Base-by-base conservation (phyloP, 2,797 vertebrate genomes). In the Acridotheres tristis region DNA sequence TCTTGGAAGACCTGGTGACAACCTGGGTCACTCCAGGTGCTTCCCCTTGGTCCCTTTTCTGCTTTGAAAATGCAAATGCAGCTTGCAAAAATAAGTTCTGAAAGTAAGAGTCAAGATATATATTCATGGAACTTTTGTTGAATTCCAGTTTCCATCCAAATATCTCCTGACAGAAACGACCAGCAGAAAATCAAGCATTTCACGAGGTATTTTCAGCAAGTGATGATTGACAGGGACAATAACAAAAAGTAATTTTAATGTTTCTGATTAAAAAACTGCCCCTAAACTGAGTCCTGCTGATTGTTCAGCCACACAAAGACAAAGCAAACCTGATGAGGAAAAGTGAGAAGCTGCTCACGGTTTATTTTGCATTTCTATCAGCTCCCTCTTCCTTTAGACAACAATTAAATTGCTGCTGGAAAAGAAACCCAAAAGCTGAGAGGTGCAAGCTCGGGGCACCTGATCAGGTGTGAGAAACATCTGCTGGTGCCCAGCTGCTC, bases 301-400 rank as follows among this genome's bases (percentile, higher is more conserved):
- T 42, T 47, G 27, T 3, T 79, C 47, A 81, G 38, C 62, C 65
- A 10, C 77, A 50, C 21, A 5, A 53, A 84, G 75, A 72, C 81
- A 90, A 72, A 79, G 42, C 87, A 89, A 89, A 85, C 38, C 62
- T 12, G 32, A 68, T 10, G 4, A 48, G 66, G 13, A 45, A 21
- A 75, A 67, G 9, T 0, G 10, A 40, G n/a, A 15, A 18, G 40
- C 4, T 11, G 27, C 21, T 76, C 7, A 1, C 3, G 21, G 13
- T 40, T 68, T 54, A 21, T 40, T 94, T 16, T 69, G 47, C 20
- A 30, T 54, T 79, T 34, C 0, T 19, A 50, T 66, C 85, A 62
- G 51, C 47, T 76, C 67, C 4, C 10, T 13, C 36, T 73, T n/a
- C 30, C 19, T 50, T 48, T 2, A 23, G 1, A 6, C 13, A 42